Evolutionary conservation across 1,140 invertebrate genomes (phyloP).

Genomic region (Caerostris extrusa): DNA sequence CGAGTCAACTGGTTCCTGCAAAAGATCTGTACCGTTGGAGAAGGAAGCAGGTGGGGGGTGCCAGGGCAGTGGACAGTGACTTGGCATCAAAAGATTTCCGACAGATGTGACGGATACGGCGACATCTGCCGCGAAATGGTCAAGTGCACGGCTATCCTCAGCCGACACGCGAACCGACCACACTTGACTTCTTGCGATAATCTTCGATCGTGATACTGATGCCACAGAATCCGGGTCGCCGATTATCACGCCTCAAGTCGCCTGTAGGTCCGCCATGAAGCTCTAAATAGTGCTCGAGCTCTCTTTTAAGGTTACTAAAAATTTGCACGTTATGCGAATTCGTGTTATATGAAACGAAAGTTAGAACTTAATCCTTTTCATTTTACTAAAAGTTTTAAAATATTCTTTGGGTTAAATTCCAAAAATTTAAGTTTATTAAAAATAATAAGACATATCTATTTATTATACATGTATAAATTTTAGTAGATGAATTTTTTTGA

Average conservation of each 20-base stretch:
- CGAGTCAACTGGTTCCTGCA: not conserved
- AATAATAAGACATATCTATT: too few species aligned
- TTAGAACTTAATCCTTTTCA: too few species aligned
- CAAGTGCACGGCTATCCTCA: conserved; percentile 59
- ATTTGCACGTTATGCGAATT: too few species aligned
- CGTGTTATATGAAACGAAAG: too few species aligned
- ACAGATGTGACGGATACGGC: conserved; percentile 69
- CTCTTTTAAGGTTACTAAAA: too few species aligned
- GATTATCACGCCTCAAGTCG: not conserved
- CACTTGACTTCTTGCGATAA: conserved; percentile 61
- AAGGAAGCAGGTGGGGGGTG: conserved; percentile 71
- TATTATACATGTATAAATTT: too few species aligned
- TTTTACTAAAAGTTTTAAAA: too few species aligned
- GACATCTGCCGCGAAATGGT: conserved; percentile 67
- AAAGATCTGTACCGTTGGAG: conserved; percentile 43
- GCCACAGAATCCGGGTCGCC: not conserved
- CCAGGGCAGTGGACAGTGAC: conserved; percentile 66
- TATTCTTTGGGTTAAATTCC: too few species aligned
- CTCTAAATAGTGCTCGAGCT: too few species aligned
- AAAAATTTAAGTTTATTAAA: too few species aligned
- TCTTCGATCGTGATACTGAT: not conserved
- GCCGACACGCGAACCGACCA: conserved; percentile 41
- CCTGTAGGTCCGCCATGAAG: not conserved
- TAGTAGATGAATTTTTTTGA: too few species aligned
- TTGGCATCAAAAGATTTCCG: conserved; percentile 66